Evolutionary conservation across 2,888 invertebrate genomes (phyloP), one percentile per base, ranked within the genome.

Genomic region (Sepiola atlantica): DNA sequence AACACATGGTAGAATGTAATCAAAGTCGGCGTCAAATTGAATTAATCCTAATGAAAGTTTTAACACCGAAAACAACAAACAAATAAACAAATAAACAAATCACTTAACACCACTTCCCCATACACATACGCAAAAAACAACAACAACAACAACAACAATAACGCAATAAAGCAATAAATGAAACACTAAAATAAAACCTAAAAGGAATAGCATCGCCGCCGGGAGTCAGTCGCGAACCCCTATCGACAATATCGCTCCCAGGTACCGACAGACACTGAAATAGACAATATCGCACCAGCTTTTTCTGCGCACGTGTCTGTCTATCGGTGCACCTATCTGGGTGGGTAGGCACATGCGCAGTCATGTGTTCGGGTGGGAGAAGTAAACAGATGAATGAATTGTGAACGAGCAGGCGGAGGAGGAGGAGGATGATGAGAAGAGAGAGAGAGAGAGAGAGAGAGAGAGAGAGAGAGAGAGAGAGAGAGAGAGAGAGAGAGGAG

Each of bases 1-100:
- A 77, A n/a, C 77, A 77, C n/a, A 77, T 77, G n/a, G 77, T 77
- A 77, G n/a, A n/a, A n/a, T 77, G 77, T 77, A n/a, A 77, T 77
- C 32, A 77, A 77, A 77, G 77, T n/a, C n/a, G 77, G n/a, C 1
- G 77, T n/a, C n/a, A 77, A 77, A 77, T 77, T 77, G 77, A n/a
- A 77, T 77, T 77, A 77, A 77, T 77, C 16, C 32, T n/a, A 77
- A 77, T 77, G 32, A 77, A 61, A 61, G 16, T 77, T 18, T 45
- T 45, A 45, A n/a, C 18, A 77, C 2, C n/a, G n/a, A 14, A 28
- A 14, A 77, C 14, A 4, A 77, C 77, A 77, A n/a, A 77, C 16
- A 77, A 77, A 77, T n/a, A 77, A n/a, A 77, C 16, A 77, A 77
- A 77, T n/a, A 77, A 77, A 32, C 16, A 77, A 77, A n/a, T 12